phyloP scores from a whole-genome alignment of 2,888 invertebrate genomes.

The Neoaliturus tenellus region DNA sequence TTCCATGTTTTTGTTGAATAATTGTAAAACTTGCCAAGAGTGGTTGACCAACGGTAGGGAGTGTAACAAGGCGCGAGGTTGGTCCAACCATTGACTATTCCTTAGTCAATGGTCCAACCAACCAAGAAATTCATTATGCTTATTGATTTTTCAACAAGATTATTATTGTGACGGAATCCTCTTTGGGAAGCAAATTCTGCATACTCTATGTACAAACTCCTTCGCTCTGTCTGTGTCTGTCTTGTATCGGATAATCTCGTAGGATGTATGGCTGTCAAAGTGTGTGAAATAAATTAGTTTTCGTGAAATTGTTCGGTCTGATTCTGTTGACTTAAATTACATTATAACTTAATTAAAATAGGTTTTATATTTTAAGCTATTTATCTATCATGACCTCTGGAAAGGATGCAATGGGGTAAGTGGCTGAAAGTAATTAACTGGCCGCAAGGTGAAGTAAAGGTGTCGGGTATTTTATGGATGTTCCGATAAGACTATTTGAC shows the following conservation, averaged over 20 bases:
- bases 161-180: too few species aligned
- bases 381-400: conserved; percentile 81
- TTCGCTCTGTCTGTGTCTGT: neutral
- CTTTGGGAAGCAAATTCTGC: too few species aligned
- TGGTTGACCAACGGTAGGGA: too few species aligned
- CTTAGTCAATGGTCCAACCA: too few species aligned
- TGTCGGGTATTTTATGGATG: neutral
- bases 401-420: conserved; percentile 89
- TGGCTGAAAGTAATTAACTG: conserved; percentile 65
- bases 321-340: neutral
- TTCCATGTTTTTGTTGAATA: too few species aligned
- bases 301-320: neutral
- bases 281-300: neutral
- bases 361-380: neutral
- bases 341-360: neutral
- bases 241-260: neutral
- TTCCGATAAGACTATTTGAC: too few species aligned
- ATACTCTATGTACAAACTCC: neutral
- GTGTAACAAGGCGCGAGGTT: too few species aligned
- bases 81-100: too few species aligned
- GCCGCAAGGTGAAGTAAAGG: neutral
- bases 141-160: too few species aligned
- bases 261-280: conserved; percentile 27
- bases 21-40: too few species aligned
- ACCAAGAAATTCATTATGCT: too few species aligned